Base-by-base conservation (phyloP, 1,140 invertebrate genomes). In the Halyomorpha halys region DNA sequence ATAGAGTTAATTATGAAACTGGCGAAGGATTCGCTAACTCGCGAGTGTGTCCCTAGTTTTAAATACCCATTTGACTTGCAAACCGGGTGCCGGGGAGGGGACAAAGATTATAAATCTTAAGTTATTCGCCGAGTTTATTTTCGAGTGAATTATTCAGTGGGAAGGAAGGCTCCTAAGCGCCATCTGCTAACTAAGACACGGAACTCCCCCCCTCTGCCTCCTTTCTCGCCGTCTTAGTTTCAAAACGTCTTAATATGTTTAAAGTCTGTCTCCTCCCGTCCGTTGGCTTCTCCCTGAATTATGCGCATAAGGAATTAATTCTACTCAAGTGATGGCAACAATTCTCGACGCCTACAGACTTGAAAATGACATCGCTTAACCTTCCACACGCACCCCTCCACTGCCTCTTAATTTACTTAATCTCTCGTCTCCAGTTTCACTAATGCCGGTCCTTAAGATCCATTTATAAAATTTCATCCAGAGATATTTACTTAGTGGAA, bases 41-140 rank as follows among this genome's bases (percentile, higher is more conserved):
- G n/a, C 21, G 27, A 30, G 27, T 30, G 27, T 30, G 27, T 47
- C 45, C 18, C 45, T 18, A 53, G 51, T 53, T 53, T 53, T 53
- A 53, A 53, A 53, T 53, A 53, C n/a, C 51, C 51, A 53, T 53
- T 53, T 53, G 51, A 53, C 51, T 53, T 53, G 51, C 51, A 53
- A 53, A 53, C 51, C 51, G n/a, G 11, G 51, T 2, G n/a, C 16
- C n/a, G 51, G 21, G 16, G 21, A 53, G 51, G 21, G 51, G 51
- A 53, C 51, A 53, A n/a, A 53, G 51, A 53, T 53, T 53, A 53
- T 53, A 53, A 53, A 53, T 53, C 51, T 53, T 53, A 53, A 53
- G 51, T 53, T 53, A 53, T 53, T 53, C 51, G 51, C 2, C n/a
- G 51, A 53, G 51, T 53, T 53, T 53, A 53, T 53, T 53, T 53